A percentile compares a stretch with the other conserved stretches of the same genome.
These are phyloP conservation scores for Peromyscus polionotus DNA, from an alignment of 2,113 vertebrate genomes.

Conservation along the genomic window DNA sequence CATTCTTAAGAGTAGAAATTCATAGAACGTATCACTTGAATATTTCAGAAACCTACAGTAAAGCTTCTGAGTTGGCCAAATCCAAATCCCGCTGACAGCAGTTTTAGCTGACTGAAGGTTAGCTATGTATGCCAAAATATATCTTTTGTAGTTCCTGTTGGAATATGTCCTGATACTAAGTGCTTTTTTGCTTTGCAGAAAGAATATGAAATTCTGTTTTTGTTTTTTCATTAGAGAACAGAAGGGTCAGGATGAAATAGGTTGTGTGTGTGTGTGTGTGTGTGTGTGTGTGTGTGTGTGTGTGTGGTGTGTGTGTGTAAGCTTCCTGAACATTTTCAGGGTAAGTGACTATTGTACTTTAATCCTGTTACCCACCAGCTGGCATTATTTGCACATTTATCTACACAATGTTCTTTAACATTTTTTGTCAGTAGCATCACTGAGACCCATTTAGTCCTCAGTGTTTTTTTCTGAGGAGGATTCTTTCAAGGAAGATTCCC, in stretches of 20 bases:
- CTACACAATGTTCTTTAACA: neutral
- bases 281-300: neutral
- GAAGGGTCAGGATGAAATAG: neutral
- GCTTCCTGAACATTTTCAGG: neutral
- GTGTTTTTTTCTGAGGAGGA: neutral
- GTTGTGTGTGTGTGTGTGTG: neutral
- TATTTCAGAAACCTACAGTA: constrained; percentile 68
- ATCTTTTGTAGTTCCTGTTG: constrained; percentile 62
- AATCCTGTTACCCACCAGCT: neutral
- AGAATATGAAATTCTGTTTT: constrained; percentile 52
- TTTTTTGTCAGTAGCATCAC: neutral
- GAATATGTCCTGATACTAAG: constrained; percentile 66
- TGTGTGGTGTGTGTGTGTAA: neutral
- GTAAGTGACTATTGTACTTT: neutral
- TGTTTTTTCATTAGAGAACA: constrained; percentile 43
- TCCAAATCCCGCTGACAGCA: constrained; percentile 59
- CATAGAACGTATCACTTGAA: constrained; percentile 55
- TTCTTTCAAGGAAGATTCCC: neutral
- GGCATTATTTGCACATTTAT: neutral
- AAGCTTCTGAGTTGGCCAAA: constrained; percentile 51
- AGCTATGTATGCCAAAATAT: constrained; percentile 71
- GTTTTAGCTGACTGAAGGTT: constrained; percentile 67
- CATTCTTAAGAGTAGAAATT: constrained; percentile 60
- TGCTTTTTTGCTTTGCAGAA: neutral
- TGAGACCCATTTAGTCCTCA: neutral